Percentiles rank a stretch among this genome's conserved stretches.
Evolutionary conservation across 2,797 vertebrate species (phyloP).

Genomic region (Gymnopithys bicolor): DNA sequence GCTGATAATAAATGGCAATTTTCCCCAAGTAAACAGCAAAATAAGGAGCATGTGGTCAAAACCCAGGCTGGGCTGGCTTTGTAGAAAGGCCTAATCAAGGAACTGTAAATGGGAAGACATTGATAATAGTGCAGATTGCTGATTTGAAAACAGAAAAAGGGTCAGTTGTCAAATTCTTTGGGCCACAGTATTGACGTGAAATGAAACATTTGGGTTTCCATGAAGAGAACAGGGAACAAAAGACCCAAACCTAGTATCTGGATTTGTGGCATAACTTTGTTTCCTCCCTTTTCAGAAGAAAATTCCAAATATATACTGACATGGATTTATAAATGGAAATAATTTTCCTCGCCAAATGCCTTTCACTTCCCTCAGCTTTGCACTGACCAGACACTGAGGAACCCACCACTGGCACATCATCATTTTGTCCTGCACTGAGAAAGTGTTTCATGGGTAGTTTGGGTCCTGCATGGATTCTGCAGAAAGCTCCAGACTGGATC

Average conservation of each 20-base stretch:
- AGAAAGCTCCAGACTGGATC: neutral
- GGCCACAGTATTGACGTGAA: neutral
- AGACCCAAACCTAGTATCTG: neutral
- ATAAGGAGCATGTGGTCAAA: neutral
- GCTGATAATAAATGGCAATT: neutral
- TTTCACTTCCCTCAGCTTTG: neutral
- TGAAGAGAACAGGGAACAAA: neutral
- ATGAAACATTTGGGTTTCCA: neutral
- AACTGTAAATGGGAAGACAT: neutral
- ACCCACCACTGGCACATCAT: neutral
- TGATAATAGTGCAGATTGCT: neutral
- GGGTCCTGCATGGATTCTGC: neutral
- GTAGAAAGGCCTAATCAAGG: neutral
- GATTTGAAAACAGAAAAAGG: neutral
- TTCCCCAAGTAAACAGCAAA: neutral
- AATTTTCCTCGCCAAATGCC: neutral
- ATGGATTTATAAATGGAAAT: neutral
- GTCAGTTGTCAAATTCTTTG: neutral
- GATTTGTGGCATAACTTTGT: neutral
- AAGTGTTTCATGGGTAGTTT: neutral
- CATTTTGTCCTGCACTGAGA: neutral
- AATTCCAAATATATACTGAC: neutral
- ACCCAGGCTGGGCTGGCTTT: neutral
- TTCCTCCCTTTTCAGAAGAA: neutral
- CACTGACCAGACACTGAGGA: fast-evolving